Base-by-base conservation (phyloP, 2,888 invertebrate genomes). In the Synanthedon andrenaeformis region DNA sequence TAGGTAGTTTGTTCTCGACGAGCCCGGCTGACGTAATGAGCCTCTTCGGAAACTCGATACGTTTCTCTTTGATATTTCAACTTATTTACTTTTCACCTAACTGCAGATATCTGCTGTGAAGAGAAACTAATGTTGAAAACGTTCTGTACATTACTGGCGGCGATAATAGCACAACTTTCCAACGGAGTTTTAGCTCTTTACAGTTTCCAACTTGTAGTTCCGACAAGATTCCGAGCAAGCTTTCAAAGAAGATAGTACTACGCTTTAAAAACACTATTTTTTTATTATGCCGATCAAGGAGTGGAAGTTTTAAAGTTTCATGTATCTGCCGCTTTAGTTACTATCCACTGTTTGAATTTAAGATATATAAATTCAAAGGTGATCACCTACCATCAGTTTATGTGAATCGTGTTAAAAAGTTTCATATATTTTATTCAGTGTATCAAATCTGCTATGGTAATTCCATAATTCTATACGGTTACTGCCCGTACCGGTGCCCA, bases 1-100 rank as follows among this genome's bases (percentile, higher is more conserved):
- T 67, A 58, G 66, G 59, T 70, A 69, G 71, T 71, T 70, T 69
- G 55, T 52, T 55, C 54, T 52, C 28, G 52, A 55, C 64, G 69
- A 56, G 52, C 55, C 54, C 42, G 52, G 55, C 54, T 45, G 42
- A 63, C 59, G 57, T 70, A 72, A 69, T 65, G 67, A 70, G 65
- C 59, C 58, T 41, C 60, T 56, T 62, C 51, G 52, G 42, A 52
- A 51, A 57, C 63, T 60, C 56, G 23, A 49, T 35, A 41, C 55
- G 49, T 49, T 49, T 13, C 41, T 28, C 49, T 51, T 35, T 13
- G 45, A 45, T 45, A 45, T 45, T 45, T 45, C 45, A 45, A 45
- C 13, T 45, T 45, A 45, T 45, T 45, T 45, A 45, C 45, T 45
- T 45, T 45, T 45, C 45, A 45, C 45, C 45, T 45, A 45, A 45